These are phyloP conservation scores for Adelphocoris suturalis DNA, from an alignment of 2,888 invertebrate genomes.

Conservation along the genomic window DNA sequence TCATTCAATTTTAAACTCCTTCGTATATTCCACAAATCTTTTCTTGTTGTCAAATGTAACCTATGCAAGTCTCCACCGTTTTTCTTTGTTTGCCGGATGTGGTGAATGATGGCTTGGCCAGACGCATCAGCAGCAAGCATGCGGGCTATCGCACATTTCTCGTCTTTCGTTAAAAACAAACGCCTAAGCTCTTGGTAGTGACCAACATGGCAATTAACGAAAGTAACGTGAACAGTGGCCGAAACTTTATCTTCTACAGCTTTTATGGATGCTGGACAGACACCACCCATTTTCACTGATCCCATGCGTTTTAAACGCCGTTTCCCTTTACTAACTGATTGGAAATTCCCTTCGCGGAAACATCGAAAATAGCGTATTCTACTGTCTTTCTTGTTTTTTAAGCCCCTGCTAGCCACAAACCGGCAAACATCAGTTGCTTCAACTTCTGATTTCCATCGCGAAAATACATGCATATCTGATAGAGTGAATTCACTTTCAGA, in stretches of 20 bases:
- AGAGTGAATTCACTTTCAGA: too few species aligned
- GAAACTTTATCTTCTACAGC: not conserved
- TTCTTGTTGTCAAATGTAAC: constrained; percentile 26
- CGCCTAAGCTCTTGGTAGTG: constrained; percentile 2
- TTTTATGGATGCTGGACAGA: constrained; percentile 56
- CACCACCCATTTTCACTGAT: constrained; percentile 31
- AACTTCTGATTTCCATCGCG: too few species aligned
- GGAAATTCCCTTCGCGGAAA: constrained; percentile 50
- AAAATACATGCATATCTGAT: too few species aligned
- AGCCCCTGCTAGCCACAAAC: too few species aligned
- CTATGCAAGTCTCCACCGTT: not conserved
- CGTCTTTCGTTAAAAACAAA: constrained; percentile 16
- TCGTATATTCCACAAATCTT: constrained; percentile 52
- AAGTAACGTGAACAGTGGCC: constrained; percentile 19
- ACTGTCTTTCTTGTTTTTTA: too few species aligned
- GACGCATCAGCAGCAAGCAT: not conserved
- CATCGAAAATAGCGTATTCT: too few species aligned
- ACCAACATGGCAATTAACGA: constrained; percentile 44
- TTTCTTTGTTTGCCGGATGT: not conserved
- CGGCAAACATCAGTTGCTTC: too few species aligned
- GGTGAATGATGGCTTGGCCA: not conserved
- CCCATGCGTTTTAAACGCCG: constrained; percentile 30
- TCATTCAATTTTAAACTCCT: too few species aligned
- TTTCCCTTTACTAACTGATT: constrained; percentile 31
- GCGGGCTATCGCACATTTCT: constrained; percentile 36